These are phyloP conservation scores for Sebastes minor DNA, from an alignment of 2,797 vertebrate species.

Conservation along the genomic window DNA sequence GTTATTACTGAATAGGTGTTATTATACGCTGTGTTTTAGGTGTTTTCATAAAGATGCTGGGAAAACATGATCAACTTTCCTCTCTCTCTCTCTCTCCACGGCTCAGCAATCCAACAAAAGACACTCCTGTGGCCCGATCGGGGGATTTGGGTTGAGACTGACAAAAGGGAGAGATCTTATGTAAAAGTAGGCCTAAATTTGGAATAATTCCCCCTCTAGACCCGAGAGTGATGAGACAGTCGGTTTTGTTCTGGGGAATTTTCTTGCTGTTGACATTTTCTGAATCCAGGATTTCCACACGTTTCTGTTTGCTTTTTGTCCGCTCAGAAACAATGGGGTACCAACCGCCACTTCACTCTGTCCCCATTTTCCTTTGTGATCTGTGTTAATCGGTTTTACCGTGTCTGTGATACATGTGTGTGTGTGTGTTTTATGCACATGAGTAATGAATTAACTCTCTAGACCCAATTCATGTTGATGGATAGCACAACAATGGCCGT, in stretches of 20 bases:
- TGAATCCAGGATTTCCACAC: constrained; percentile 31
- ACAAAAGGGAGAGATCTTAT: not conserved
- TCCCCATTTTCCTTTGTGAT: constrained; percentile 54
- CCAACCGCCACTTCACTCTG: constrained; percentile 11
- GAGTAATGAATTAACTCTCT: constrained; percentile 32
- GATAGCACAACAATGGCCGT: constrained; percentile 56
- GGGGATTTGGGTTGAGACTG: constrained; percentile 6
- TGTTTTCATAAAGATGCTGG: not conserved
- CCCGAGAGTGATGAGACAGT: not conserved
- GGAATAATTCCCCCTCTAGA: constrained; percentile 7
- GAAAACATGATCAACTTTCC: not conserved
- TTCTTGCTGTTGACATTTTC: constrained; percentile 13
- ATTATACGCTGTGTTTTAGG: not conserved
- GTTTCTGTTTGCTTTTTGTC: constrained; percentile 40
- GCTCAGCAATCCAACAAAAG: constrained; percentile 11
- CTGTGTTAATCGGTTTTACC: constrained; percentile 56
- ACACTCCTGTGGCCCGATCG: not conserved
- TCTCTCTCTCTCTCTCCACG: not conserved
- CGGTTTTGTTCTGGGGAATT: constrained; percentile 15
- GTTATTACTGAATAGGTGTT: constrained; percentile 1
- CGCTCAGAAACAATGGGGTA: constrained; percentile 30
- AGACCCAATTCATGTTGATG: constrained; percentile 48
- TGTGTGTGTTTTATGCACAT: constrained; percentile 29
- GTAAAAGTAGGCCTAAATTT: constrained; percentile 12
- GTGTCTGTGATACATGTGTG: constrained; percentile 42